Evolutionary conservation across 2,113 vertebrate genomes (phyloP).

Genomic region (Nansenia antarctica): DNA sequence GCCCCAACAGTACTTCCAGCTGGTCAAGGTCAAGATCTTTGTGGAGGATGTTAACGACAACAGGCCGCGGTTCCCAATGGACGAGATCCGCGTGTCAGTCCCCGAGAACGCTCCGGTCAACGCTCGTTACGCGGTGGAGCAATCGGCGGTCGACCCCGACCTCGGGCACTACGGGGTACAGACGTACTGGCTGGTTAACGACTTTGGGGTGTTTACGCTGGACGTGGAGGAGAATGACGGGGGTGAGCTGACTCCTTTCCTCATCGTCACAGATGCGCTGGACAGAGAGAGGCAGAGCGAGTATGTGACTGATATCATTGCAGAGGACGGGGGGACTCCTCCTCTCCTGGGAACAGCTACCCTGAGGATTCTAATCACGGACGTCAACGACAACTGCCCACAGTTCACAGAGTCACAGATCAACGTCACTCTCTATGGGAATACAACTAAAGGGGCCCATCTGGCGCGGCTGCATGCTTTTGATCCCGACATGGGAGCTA

Average conservation of each 20-base stretch:
- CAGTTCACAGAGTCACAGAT: slow-evolving; percentile 84
- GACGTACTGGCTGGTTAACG: slow-evolving; percentile 90
- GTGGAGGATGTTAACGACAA: slow-evolving; percentile 95
- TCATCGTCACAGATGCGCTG: slow-evolving; percentile 87
- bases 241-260: slow-evolving; percentile 90
- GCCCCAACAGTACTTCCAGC: slow-evolving; percentile 93
- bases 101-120: slow-evolving; percentile 91
- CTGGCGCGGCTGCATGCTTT: slow-evolving; percentile 82
- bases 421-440: slow-evolving; percentile 88
- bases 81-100: slow-evolving; percentile 83
- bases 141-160: slow-evolving; percentile 90
- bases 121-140: slow-evolving; percentile 89
- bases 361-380: slow-evolving; percentile 88
- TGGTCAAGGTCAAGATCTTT: slow-evolving; percentile 92
- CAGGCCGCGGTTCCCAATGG: slow-evolving; percentile 84
- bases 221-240: slow-evolving; percentile 95
- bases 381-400: slow-evolving; percentile 96
- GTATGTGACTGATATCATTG: slow-evolving; percentile 89
- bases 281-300: slow-evolving; percentile 88
- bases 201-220: slow-evolving; percentile 90
- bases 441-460: slow-evolving; percentile 81
- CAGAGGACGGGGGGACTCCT: slow-evolving; percentile 92
- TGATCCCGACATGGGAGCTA: slow-evolving; percentile 88
- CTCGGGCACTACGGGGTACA: slow-evolving; percentile 84
- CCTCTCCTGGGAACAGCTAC: slow-evolving; percentile 87